These are phyloP conservation scores for Ciconia boyciana DNA, from an alignment of 2,113 vertebrate genomes.

Conservation along the genomic window DNA sequence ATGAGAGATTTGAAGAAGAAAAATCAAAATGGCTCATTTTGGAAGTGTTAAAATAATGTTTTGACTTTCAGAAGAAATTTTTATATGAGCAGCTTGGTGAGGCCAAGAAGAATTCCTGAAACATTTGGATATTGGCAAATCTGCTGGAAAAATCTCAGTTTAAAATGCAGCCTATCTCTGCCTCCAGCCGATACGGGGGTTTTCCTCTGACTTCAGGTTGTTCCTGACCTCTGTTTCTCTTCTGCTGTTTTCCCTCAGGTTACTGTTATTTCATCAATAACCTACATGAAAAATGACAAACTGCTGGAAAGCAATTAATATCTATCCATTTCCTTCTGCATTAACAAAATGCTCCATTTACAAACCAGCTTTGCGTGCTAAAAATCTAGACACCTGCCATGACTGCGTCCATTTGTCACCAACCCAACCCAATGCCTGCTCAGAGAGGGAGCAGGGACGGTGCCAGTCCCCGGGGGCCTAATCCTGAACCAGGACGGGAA, in stretches of 20 bases:
- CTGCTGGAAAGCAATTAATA: conserved; percentile 1
- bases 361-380: background rate
- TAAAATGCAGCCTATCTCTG: background rate
- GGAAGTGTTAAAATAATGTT: background rate
- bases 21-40: background rate
- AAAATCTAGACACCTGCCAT: background rate
- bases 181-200: background rate
- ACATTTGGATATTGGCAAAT: background rate
- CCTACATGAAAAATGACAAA: background rate
- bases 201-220: background rate
- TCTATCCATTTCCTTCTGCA: background rate
- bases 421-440: background rate
- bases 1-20: background rate
- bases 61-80: background rate
- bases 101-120: background rate
- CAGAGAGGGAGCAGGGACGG: background rate
- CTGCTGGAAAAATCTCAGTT: background rate
- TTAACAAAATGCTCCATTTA: background rate
- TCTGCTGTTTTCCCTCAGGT: background rate
- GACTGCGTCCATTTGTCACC: background rate
- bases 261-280: background rate
- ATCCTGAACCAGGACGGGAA: background rate
- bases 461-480: too few relatives aligned
- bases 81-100: background rate
- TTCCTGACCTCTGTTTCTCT: background rate